phyloP scores from a whole-genome alignment of 2,888 invertebrate species.

The Eupithecia centaureata region DNA sequence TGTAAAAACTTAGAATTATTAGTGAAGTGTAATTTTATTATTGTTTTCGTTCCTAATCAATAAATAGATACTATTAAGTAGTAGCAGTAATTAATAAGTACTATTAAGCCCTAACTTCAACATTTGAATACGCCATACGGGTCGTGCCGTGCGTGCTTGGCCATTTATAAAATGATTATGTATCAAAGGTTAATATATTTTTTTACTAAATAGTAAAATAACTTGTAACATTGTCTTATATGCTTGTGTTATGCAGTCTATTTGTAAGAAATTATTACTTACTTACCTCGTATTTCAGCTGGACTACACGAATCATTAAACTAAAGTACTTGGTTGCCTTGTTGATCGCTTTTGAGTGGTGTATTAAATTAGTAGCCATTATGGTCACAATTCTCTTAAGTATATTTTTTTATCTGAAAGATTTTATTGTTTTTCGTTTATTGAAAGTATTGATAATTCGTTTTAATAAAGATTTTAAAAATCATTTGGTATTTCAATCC shows the following conservation, averaged over 20 bases:
- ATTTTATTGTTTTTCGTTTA: conserved; percentile 18
- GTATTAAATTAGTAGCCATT: no score
- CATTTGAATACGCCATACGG: background rate
- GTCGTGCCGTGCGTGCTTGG: background rate
- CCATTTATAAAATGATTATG: background rate
- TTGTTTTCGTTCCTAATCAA: background rate
- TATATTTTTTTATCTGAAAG: conserved; percentile 16
- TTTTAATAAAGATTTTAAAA: conserved; percentile 37
- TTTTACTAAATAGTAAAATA: background rate
- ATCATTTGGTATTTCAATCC: conserved; percentile 1
- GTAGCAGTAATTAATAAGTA: background rate
- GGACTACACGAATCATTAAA: background rate
- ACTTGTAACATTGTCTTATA: background rate
- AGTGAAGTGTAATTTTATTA: background rate
- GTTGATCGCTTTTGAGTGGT: background rate
- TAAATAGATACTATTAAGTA: background rate
- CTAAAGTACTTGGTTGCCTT: background rate
- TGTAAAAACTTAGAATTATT: background rate
- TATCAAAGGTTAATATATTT: no score
- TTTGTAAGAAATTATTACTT: background rate
- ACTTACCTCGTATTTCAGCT: background rate
- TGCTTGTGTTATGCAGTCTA: background rate
- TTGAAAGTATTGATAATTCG: conserved; percentile 24
- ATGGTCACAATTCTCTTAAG: background rate
- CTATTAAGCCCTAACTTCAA: background rate